Conservation (phyloP, 2,797 vertebrate genomes). For the Sebastes hopkinsi region DNA sequence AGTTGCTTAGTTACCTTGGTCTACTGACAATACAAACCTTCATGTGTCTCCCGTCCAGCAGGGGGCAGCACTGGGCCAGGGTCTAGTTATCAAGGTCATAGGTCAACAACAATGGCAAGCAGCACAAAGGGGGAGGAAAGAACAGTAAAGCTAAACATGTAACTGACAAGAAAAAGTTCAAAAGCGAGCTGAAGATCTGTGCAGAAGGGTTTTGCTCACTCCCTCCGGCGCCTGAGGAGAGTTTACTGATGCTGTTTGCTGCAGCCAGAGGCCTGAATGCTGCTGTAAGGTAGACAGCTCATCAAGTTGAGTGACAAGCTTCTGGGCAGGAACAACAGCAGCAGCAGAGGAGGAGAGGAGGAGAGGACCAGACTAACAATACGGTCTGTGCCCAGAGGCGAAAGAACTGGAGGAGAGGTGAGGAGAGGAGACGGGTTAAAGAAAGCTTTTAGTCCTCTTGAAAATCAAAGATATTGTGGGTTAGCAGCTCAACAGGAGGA, state of each 20-base stretch:
- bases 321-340: slow-evolving; percentile 30
- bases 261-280: slow-evolving; percentile 24
- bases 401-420: slow-evolving; percentile 8
- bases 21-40: neutral
- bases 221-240: neutral
- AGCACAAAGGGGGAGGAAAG: neutral
- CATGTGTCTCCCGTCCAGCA: neutral
- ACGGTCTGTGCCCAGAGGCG: slow-evolving; percentile 21
- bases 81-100: neutral
- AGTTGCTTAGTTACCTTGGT: neutral
- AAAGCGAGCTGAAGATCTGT: neutral
- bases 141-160: neutral
- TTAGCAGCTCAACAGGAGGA: neutral
- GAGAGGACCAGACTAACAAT: slow-evolving; percentile 37
- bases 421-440: slow-evolving; percentile 26
- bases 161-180: neutral
- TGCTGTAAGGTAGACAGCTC: slow-evolving; percentile 35
- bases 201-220: neutral
- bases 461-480: slow-evolving; percentile 27
- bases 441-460: slow-evolving; percentile 35
- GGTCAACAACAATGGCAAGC: neutral
- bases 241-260: slow-evolving; percentile 31
- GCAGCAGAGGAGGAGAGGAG: slow-evolving; percentile 24
- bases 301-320: slow-evolving; percentile 53
- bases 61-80: slow-evolving; percentile 6